A percentile compares a stretch with the other conserved stretches of the same genome.
Conservation (phyloP, 2,113 vertebrate species). For the Tichodroma muraria region DNA sequence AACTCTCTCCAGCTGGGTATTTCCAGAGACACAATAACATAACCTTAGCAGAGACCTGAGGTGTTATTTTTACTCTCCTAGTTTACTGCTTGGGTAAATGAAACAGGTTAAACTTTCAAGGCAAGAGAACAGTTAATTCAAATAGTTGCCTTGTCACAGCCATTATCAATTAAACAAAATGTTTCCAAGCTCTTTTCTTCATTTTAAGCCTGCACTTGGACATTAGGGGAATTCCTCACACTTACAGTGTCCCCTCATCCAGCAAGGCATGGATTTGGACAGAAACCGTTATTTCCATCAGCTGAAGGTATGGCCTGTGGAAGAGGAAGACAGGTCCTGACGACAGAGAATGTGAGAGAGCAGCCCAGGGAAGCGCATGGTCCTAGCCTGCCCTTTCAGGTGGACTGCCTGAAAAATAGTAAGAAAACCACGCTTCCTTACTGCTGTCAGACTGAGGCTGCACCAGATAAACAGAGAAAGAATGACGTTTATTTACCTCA, state of each 20-base stretch:
- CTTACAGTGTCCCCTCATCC: not conserved
- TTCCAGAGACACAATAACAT: not conserved
- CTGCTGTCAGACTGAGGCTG: not conserved
- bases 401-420: not conserved
- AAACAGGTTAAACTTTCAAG: not conserved
- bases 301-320: not conserved
- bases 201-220: not conserved
- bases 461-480: not conserved
- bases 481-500: not conserved
- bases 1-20: not conserved
- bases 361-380: not conserved
- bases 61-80: not conserved
- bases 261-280: not conserved
- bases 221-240: not conserved
- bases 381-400: not conserved
- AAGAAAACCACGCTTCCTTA: not conserved
- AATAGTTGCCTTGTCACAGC: not conserved
- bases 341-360: not conserved
- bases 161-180: not conserved
- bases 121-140: not conserved
- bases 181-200: not conserved
- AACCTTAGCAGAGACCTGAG: not conserved
- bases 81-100: not conserved
- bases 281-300: not conserved
- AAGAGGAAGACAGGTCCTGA: not conserved